These are phyloP conservation scores for Glaucomys volans DNA, from an alignment of 2,113 vertebrate genomes.

Conservation along the genomic window DNA sequence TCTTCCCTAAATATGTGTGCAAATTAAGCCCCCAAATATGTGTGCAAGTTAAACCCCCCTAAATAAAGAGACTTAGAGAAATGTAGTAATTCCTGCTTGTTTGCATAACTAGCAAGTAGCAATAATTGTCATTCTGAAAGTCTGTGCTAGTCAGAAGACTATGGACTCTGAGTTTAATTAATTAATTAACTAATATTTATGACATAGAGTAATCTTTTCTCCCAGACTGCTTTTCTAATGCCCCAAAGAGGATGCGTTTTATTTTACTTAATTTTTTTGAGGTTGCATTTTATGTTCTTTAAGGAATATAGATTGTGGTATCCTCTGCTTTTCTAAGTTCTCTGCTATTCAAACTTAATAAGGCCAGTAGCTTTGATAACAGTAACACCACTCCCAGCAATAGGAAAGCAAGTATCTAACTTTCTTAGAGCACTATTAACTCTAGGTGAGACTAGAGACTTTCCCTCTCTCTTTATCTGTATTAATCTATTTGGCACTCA, in stretches of 20 bases:
- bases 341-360: background rate
- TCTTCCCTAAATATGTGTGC: background rate
- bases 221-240: background rate
- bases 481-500: background rate
- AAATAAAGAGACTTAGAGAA: slow-evolving; percentile 23
- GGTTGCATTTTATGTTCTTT: background rate
- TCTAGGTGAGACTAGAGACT: background rate
- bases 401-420: too few species aligned
- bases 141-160: background rate
- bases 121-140: background rate
- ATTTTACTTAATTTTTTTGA: background rate
- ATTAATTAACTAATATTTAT: background rate
- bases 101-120: background rate
- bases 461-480: background rate
- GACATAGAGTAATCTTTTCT: background rate
- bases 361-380: background rate
- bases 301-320: background rate
- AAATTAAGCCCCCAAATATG: background rate
- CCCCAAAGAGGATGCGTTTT: background rate
- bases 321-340: background rate
- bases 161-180: background rate
- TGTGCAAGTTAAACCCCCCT: background rate
- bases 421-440: background rate
- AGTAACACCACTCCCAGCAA: background rate
- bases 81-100: background rate